Evolutionary conservation across 2,113 vertebrate genomes (phyloP), one percentile per base, ranked within the genome.

Genomic region (Cichladusa arquata): DNA sequence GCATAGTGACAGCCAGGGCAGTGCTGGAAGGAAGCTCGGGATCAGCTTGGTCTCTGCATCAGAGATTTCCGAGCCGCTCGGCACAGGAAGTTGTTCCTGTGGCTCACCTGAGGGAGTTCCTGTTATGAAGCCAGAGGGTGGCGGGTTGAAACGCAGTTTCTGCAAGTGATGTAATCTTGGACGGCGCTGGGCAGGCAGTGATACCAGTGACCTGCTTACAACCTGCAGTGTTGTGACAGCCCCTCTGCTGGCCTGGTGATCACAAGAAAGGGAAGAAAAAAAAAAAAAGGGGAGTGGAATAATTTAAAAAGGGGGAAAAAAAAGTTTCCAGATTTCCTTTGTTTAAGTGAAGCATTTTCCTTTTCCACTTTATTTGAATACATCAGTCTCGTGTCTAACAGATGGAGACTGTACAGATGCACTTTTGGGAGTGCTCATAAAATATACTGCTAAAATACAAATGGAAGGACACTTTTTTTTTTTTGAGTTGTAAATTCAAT

Each of bases 61-160:
- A 92, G 94, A 97, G 96, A 98, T 97, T 98, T 98, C 98, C 97
- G 96, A 97, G 82, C 51, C n/a, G 47, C 57, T 95, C 93, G 12
- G 88, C 34, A 70, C 96, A 97, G 98, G 98, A 98, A 97, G 97
- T 94, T 93, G 96, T 96, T 97, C 97, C 94, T 94, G 90, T 78
- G 94, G 95, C 97, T 98, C 97, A 98, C 98, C 98, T 98, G 98
- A 96, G 88, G 81, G 91, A 98, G 96, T 98, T 98, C 98, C 98
- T 98, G 98, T 98, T 97, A 97, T 98, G 97, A 94, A 97, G 96
- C 95, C 96, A 90, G 91, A 94, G 96, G 87, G 95, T 95, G 90
- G 91, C 53, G 56, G 95, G 93, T 65, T 97, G 96, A 96, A 94
- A 92, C 54, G 13, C 93, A 91, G 87, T 71, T 96, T 97, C 97